phyloP scores from a whole-genome alignment of 2,888 invertebrate genomes.

The Mactromeris polynyma region DNA sequence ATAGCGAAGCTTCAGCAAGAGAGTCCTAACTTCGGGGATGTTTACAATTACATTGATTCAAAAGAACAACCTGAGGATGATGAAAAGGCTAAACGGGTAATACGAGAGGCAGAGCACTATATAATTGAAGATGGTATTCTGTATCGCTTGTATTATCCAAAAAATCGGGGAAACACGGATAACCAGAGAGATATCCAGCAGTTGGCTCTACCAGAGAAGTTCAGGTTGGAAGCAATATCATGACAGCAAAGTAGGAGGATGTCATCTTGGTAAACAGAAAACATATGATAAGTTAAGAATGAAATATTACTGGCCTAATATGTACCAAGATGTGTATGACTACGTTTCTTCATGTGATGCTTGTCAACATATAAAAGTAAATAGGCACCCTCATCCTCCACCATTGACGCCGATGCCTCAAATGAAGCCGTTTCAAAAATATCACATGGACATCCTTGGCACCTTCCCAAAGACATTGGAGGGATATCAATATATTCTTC shows the following conservation, averaged over 20 bases:
- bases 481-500: conserved; percentile 30
- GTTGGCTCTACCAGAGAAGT: not conserved
- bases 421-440: not conserved
- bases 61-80: not conserved
- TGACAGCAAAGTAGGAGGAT: conserved; percentile 20
- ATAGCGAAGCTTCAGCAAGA: too few relatives aligned
- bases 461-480: conserved; percentile 33
- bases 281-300: not conserved
- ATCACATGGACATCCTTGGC: conserved; percentile 47
- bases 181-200: not conserved
- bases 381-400: not conserved
- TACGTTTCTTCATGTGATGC: conserved; percentile 20
- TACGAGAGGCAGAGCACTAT: not conserved
- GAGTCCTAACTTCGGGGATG: too few relatives aligned
- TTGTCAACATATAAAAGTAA: conserved; percentile 19
- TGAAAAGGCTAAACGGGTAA: not conserved
- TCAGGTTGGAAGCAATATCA: conserved; percentile 16
- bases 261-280: conserved; percentile 26
- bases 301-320: conserved; percentile 32
- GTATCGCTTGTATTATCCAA: not conserved
- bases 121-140: not conserved
- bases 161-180: not conserved
- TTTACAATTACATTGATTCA: too few relatives aligned
- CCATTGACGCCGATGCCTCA: conserved; percentile 45
- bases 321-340: not conserved